These are phyloP conservation scores for Dasysyrphus albostriatus DNA, from an alignment of 2,888 invertebrate genomes.

Conservation along the genomic window DNA sequence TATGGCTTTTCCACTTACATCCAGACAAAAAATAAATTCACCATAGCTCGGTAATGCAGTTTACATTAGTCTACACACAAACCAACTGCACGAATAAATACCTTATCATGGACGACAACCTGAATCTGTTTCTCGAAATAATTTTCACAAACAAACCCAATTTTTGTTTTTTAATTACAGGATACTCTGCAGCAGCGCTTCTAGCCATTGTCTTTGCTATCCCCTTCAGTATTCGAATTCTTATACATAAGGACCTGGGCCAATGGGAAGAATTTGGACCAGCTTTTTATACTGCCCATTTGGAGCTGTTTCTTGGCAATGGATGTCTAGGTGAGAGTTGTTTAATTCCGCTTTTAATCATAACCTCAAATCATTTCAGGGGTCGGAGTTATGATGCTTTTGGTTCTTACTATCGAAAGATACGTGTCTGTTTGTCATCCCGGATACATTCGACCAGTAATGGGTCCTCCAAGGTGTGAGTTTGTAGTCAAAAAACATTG, in stretches of 20 bases:
- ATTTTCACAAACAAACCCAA: neutral
- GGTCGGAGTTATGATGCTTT: slow-evolving; percentile 90
- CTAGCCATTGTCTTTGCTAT: slow-evolving; percentile 89
- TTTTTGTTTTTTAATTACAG: slow-evolving; percentile 83
- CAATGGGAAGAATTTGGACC: slow-evolving; percentile 87
- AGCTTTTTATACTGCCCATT: slow-evolving; percentile 88
- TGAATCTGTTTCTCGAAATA: neutral
- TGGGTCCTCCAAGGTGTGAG: slow-evolving; percentile 86
- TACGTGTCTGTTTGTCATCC: slow-evolving; percentile 91
- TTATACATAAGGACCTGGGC: slow-evolving; percentile 87
- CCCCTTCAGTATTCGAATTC: slow-evolving; percentile 88
- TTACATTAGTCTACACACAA: neutral
- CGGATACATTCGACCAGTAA: slow-evolving; percentile 87
- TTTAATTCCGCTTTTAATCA: slow-evolving; percentile 39
- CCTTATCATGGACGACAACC: neutral
- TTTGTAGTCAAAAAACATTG: slow-evolving; percentile 49
- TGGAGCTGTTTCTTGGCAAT: slow-evolving; percentile 90
- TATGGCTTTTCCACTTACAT: too few relatives aligned
- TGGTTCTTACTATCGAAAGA: slow-evolving; percentile 89
- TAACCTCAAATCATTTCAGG: slow-evolving; percentile 82
- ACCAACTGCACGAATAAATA: neutral
- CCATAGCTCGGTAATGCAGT: neutral
- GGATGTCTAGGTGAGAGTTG: slow-evolving; percentile 87
- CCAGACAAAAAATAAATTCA: too few relatives aligned
- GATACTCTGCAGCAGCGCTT: slow-evolving; percentile 91